Conservation (phyloP, 2,888 invertebrate species). For the Homarus gammarus region DNA sequence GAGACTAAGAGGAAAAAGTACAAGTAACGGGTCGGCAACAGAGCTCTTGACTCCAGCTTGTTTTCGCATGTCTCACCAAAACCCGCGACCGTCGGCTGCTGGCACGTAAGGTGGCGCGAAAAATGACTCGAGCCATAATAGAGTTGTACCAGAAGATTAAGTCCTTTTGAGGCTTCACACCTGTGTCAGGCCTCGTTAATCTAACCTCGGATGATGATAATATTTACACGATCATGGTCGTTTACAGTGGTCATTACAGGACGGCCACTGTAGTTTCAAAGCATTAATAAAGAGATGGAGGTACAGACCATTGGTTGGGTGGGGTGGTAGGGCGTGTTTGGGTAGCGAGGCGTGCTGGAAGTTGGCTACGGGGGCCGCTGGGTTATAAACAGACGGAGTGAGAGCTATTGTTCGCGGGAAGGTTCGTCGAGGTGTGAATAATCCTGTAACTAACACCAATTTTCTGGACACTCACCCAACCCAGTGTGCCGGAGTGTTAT, state of each 20-base stretch:
- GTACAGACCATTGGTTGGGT: not conserved
- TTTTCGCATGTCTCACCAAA: constrained; percentile 39
- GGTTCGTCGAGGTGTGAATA: constrained; percentile 43
- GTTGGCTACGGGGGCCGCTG: not conserved
- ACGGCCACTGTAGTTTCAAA: not conserved
- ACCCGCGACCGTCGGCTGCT: constrained; percentile 30
- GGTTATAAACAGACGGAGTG: constrained; percentile 41
- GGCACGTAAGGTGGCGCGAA: constrained; percentile 37
- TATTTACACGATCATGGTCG: not conserved
- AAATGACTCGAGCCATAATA: constrained; percentile 16
- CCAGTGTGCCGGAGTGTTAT: not conserved
- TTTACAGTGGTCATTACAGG: not conserved
- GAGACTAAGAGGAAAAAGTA: not conserved
- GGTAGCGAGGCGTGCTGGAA: not conserved
- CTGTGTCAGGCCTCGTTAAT: not conserved
- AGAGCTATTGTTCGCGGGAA: constrained; percentile 8
- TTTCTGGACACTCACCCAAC: constrained; percentile 38
- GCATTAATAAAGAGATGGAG: not conserved
- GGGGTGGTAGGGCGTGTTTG: not conserved
- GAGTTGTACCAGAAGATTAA: constrained; percentile 33
- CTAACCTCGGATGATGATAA: too few relatives aligned
- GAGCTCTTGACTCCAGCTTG: constrained; percentile 16
- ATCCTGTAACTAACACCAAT: constrained; percentile 53
- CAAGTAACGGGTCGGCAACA: not conserved
- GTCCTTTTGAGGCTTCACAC: not conserved